A percentile compares a stretch with the other conserved stretches of the same genome.
phyloP scores from a whole-genome alignment of 2,797 vertebrate species.

The Neosalanx taihuensis region DNA sequence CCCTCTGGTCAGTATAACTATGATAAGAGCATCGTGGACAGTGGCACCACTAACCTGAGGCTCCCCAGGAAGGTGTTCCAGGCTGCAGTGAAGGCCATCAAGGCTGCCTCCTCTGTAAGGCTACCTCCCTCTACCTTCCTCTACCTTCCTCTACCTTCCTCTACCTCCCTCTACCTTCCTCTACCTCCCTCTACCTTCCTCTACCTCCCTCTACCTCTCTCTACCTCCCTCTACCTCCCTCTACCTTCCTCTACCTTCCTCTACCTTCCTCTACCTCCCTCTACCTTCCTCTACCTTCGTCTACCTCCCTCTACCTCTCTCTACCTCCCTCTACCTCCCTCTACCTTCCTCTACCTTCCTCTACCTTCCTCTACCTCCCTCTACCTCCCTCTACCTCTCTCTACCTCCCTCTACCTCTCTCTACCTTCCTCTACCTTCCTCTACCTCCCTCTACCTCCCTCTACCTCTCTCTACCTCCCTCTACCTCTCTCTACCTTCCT shows the following conservation, averaged over 20 bases:
- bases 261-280: no score
- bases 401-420: no score
- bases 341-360: no score
- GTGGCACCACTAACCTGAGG: constrained; percentile 98
- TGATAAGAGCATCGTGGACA: constrained; percentile 98
- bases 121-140: not conserved
- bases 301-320: no score
- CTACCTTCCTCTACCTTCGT: constrained; percentile 20
- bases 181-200: not conserved
- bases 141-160: not conserved
- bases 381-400: no score
- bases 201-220: not conserved
- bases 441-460: no score
- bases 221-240: not conserved
- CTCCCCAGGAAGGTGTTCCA: constrained; percentile 96
- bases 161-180: not conserved
- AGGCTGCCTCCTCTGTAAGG: constrained; percentile 93
- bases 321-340: no score
- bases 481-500: no score
- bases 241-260: no score
- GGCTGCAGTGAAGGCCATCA: constrained; percentile 94
- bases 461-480: no score
- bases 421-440: no score
- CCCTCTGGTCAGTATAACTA: constrained; percentile 89
- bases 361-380: no score